These are phyloP conservation scores for Machimus atricapillus DNA, from an alignment of 2,888 invertebrate species.

Conservation along the genomic window DNA sequence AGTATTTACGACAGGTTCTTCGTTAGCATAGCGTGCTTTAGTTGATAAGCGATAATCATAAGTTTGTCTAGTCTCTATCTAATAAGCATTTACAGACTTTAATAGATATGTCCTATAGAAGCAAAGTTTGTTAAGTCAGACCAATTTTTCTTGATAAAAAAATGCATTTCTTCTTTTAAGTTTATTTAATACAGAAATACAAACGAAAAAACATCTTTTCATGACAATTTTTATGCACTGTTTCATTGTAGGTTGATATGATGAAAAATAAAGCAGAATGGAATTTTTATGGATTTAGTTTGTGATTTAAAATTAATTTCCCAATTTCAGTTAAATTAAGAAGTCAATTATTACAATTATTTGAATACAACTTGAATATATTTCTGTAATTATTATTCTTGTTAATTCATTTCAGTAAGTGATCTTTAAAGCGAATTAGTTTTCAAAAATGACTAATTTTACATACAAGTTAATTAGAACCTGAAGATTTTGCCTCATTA, in stretches of 20 bases:
- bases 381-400: too few species aligned
- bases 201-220: neutral
- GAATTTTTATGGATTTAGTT: neutral
- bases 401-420: too few species aligned
- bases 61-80: neutral
- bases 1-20: neutral
- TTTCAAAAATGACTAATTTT: neutral
- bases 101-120: neutral
- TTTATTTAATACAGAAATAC: neutral
- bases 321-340: neutral
- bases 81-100: neutral
- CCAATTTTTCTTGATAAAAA: neutral
- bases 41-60: neutral
- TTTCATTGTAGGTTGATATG: neutral
- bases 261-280: neutral
- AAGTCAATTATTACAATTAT: too few species aligned
- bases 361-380: too few species aligned
- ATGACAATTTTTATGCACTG: neutral
- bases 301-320: neutral
- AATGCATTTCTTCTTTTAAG: neutral
- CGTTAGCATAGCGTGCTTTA: neutral
- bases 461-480: neutral
- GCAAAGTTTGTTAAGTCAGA: neutral
- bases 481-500: slow-evolving; percentile 37
- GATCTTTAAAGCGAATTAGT: neutral